A percentile compares a stretch with the other conserved stretches of the same genome.
These are phyloP conservation scores for Augiades crinisus DNA, from an alignment of 2,888 invertebrate genomes.

Conservation along the genomic window DNA sequence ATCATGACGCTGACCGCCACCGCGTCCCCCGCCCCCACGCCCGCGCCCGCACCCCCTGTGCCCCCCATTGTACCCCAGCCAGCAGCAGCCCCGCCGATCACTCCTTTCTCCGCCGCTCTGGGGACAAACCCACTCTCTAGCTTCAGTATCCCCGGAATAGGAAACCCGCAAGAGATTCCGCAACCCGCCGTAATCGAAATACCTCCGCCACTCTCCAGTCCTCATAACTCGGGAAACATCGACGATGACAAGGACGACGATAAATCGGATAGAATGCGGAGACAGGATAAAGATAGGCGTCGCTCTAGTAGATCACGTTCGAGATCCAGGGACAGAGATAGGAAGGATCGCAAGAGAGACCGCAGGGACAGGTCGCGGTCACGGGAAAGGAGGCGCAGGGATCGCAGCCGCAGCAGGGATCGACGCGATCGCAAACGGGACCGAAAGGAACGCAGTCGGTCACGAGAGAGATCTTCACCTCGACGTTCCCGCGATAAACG, in stretches of 20 bases:
- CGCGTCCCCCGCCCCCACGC: constrained; percentile 45
- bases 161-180: constrained; percentile 69
- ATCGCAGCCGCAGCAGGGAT: constrained; percentile 83
- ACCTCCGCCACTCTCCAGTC: constrained; percentile 58
- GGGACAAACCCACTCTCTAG: constrained; percentile 47
- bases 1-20: constrained; percentile 77
- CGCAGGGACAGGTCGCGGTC: constrained; percentile 79
- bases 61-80: constrained; percentile 38
- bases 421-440: constrained; percentile 71
- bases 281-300: constrained; percentile 57
- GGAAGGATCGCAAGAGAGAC: constrained; percentile 70
- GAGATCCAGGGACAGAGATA: constrained; percentile 58
- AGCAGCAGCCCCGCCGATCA: constrained; percentile 42
- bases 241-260: constrained; percentile 58
- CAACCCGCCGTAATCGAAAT: constrained; percentile 75
- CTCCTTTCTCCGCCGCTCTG: constrained; percentile 58
- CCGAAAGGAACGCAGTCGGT: constrained; percentile 77
- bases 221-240: constrained; percentile 42
- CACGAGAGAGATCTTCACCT: constrained; percentile 75
- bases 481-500: constrained; percentile 77
- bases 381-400: constrained; percentile 79
- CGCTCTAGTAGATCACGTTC: constrained; percentile 56
- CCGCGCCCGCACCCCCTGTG: constrained; percentile 32
- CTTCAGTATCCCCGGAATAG: constrained; percentile 67
- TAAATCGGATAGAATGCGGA: constrained; percentile 48